A percentile compares a stretch with the other conserved stretches of the same genome.
Conservation (phyloP, 2,113 vertebrate species). For the Chaenogobius annularis region DNA sequence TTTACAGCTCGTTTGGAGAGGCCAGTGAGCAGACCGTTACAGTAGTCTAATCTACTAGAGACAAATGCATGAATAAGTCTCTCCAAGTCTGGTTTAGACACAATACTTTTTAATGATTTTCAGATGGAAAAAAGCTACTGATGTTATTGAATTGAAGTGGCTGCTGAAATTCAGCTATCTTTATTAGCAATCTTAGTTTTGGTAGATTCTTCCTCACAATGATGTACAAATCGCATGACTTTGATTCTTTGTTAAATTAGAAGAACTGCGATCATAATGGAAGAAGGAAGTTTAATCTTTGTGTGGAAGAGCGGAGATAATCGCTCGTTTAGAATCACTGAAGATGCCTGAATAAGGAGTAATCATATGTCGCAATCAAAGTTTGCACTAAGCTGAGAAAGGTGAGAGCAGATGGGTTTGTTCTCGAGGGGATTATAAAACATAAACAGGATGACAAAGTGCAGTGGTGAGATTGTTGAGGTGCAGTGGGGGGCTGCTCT, state of each 20-base stretch:
- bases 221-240: no score
- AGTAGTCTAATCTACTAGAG: no score
- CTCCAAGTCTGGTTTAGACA: no score
- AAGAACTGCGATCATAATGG: slow-evolving; percentile 21
- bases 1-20: no score
- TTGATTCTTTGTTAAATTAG: no score
- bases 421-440: not conserved
- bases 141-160: no score
- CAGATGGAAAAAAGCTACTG: no score
- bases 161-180: no score
- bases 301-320: not conserved
- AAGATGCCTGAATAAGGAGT: slow-evolving; percentile 15
- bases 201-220: not conserved
- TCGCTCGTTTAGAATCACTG: slow-evolving; percentile 24
- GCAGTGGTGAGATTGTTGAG: slow-evolving; percentile 3
- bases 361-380: slow-evolving; percentile 12
- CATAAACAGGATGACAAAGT: slow-evolving; percentile 12
- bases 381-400: slow-evolving; percentile 18
- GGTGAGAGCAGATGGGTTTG: slow-evolving; percentile 13
- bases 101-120: no score
- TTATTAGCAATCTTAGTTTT: not conserved
- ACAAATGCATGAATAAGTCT: no score
- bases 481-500: not conserved
- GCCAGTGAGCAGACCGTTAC: no score
- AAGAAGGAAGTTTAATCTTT: slow-evolving; percentile 18